Percentiles rank a stretch among this genome's conserved stretches.
Conservation (phyloP, 2,797 vertebrate species). For the Sebastes itinus region DNA sequence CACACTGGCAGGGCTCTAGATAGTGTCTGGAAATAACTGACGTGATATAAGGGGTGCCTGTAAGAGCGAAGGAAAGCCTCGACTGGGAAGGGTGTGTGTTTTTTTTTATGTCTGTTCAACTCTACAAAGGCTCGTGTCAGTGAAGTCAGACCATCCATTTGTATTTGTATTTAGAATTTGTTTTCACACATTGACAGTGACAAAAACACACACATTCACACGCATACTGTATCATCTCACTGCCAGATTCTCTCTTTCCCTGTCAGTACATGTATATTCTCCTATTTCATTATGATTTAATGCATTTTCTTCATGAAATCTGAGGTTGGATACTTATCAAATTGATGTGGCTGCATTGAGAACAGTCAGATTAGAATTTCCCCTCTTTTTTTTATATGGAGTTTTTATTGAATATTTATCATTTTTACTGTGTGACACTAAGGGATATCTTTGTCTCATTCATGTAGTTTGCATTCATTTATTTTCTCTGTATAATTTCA, state of each 20-base stretch:
- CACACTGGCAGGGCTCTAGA: neutral
- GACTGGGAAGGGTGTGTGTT: neutral
- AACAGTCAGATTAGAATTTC: neutral
- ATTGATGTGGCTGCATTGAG: neutral
- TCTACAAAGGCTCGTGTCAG: neutral
- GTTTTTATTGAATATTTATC: neutral
- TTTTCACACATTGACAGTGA: slow-evolving; percentile 7
- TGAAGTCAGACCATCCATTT: neutral
- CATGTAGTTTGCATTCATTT: neutral
- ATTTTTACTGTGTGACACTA: neutral
- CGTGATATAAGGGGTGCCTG: neutral
- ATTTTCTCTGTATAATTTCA: neutral
- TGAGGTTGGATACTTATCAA: neutral
- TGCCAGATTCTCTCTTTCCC: neutral
- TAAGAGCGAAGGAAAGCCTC: neutral
- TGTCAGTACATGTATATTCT: neutral
- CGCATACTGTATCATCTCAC: neutral
- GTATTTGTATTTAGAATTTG: slow-evolving; percentile 2
- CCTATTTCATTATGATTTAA: neutral
- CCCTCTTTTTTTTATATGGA: neutral
- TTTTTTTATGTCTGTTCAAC: neutral
- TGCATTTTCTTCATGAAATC: neutral
- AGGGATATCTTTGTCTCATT: neutral
- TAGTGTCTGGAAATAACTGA: neutral
- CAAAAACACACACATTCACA: neutral